Conservation (phyloP, 2,113 vertebrate genomes). For the Notiomystis cincta region DNA sequence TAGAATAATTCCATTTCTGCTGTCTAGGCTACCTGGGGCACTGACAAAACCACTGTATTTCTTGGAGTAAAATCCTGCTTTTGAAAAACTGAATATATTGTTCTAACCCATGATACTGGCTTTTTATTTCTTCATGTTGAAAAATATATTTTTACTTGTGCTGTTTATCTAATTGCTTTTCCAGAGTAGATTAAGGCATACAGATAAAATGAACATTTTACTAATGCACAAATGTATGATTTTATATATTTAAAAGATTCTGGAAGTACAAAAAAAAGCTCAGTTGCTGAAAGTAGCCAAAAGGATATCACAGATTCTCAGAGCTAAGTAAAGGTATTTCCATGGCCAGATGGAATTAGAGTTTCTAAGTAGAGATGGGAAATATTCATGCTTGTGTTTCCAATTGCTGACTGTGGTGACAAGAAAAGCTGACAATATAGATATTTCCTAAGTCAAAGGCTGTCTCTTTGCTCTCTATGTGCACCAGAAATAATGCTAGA, state of each 20-base stretch:
- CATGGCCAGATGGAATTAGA: background rate
- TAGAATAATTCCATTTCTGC: background rate
- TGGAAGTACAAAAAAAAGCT: background rate
- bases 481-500: background rate
- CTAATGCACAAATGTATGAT: background rate
- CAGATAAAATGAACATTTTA: background rate
- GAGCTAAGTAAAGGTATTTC: background rate
- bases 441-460: background rate
- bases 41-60: background rate
- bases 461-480: background rate
- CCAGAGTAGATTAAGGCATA: background rate
- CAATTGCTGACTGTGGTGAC: background rate
- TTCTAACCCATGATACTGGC: background rate
- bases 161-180: background rate
- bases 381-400: background rate
- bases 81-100: background rate
- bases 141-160: background rate
- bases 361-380: background rate
- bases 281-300: background rate
- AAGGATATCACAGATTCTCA: background rate
- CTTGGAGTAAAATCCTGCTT: constrained; percentile 8
- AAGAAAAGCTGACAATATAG: background rate
- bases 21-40: background rate
- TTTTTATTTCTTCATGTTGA: background rate
- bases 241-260: background rate